phyloP scores from a whole-genome alignment of 2,797 vertebrate species.

The Malacoctenus gilli region DNA sequence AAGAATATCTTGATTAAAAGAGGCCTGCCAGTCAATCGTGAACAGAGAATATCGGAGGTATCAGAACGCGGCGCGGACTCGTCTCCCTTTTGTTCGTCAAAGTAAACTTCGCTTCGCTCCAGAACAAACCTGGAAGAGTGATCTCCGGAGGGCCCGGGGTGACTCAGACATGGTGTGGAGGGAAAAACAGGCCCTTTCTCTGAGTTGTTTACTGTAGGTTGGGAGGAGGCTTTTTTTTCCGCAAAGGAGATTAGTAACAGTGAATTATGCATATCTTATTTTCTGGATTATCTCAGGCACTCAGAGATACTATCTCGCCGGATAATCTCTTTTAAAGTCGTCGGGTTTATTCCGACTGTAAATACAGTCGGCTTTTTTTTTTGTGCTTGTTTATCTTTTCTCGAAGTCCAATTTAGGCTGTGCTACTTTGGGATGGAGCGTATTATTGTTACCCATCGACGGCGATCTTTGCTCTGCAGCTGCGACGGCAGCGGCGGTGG shows the following conservation, averaged over 20 bases:
- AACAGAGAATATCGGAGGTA: constrained; percentile 8
- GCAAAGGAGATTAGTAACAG: constrained; percentile 84
- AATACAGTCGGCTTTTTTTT: constrained; percentile 71
- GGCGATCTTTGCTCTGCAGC: constrained; percentile 34
- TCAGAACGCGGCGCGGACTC: constrained; percentile 9
- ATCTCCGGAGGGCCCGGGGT: constrained; percentile 55
- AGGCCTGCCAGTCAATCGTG: background rate
- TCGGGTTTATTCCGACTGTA: constrained; percentile 71
- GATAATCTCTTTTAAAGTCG: constrained; percentile 78
- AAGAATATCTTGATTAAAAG: constrained; percentile 8
- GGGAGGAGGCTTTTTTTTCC: constrained; percentile 73
- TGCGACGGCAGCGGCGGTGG: too few relatives aligned
- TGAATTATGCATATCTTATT: constrained; percentile 85
- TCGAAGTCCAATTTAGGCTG: constrained; percentile 61
- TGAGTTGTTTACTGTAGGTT: constrained; percentile 78
- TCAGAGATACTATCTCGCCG: constrained; percentile 76
- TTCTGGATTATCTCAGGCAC: constrained; percentile 80
- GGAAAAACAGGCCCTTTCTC: constrained; percentile 59
- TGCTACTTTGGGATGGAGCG: constrained; percentile 52
- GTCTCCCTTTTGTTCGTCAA: constrained; percentile 29
- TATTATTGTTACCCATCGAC: constrained; percentile 48
- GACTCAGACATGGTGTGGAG: constrained; percentile 64
- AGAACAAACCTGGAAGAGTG: constrained; percentile 65
- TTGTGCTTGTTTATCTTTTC: constrained; percentile 73
- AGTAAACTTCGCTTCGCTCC: constrained; percentile 48